These are phyloP conservation scores for Drosophila pseudoobscura DNA, from an alignment of 1,140 invertebrate species.

Conservation along the genomic window DNA sequence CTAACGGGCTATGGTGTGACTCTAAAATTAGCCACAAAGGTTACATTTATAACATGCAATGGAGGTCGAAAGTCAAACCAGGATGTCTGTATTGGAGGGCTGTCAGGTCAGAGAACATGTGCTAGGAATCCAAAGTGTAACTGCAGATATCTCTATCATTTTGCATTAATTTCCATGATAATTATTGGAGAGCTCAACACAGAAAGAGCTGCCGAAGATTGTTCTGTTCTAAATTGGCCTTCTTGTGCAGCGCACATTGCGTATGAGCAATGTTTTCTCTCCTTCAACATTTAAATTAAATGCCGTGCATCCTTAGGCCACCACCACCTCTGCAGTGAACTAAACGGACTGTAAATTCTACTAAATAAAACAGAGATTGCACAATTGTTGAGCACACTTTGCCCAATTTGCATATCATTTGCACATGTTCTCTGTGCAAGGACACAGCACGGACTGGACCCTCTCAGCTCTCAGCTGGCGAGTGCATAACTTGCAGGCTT, in stretches of 20 bases:
- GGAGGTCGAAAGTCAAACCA: constrained; percentile 8
- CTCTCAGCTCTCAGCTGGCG: constrained; percentile 3
- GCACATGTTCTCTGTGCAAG: not conserved
- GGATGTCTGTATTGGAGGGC: not conserved
- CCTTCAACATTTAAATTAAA: too few relatives aligned
- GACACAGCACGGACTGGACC: too few relatives aligned
- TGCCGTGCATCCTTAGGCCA: too few relatives aligned
- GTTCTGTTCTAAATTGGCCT: not conserved
- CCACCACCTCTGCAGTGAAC: not conserved
- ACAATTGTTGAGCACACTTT: constrained; percentile 6
- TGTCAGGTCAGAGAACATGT: constrained; percentile 8
- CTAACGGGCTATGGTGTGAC: not conserved
- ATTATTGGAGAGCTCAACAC: not conserved
- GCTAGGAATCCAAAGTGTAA: constrained; percentile 13
- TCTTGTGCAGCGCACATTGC: too few relatives aligned
- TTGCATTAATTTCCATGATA: not conserved
- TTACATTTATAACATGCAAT: constrained; percentile 16
- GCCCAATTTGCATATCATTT: constrained; percentile 29
- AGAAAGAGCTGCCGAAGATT: not conserved
- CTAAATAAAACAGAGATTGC: too few relatives aligned
- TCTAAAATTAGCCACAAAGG: constrained; percentile 35
- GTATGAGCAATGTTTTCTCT: too few relatives aligned
- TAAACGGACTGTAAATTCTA: not conserved
- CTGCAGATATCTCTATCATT: not conserved
- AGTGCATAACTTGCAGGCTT: constrained; percentile 37